phyloP scores from a whole-genome alignment of 2,797 vertebrate species.

The Manis crassicaudata region DNA sequence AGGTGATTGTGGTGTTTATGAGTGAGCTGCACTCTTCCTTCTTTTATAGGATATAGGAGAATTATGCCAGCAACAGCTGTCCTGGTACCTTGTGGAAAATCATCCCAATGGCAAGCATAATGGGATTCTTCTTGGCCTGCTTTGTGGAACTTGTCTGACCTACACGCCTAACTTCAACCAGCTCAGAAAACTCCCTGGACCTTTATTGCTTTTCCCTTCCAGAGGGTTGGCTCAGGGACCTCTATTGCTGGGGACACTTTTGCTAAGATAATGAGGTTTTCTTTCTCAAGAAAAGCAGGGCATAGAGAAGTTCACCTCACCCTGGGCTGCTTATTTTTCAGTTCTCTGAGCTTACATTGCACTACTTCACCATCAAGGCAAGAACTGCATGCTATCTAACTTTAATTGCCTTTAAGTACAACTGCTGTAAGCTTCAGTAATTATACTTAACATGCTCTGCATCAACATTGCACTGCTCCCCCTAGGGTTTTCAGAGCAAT shows the following conservation, averaged over 20 bases:
- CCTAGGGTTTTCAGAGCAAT: conserved; percentile 50
- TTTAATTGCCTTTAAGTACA: conserved; percentile 76
- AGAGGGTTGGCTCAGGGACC: conserved; percentile 14
- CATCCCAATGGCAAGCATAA: conserved; percentile 20
- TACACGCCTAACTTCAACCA: not conserved
- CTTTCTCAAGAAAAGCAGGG: conserved; percentile 26
- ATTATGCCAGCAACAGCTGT: not conserved
- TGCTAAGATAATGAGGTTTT: conserved; percentile 2
- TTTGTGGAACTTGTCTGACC: conserved; percentile 46
- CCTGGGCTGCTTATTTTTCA: conserved; percentile 47
- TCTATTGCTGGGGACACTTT: not conserved
- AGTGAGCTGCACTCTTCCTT: not conserved
- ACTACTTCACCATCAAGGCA: conserved; percentile 46
- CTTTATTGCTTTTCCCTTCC: conserved; percentile 39
- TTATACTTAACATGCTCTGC: conserved; percentile 66
- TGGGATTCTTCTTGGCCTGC: conserved; percentile 17
- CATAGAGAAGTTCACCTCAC: not conserved
- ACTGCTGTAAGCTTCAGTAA: conserved; percentile 68
- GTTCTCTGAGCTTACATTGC: conserved; percentile 6
- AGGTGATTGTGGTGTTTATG: conserved; percentile 11
- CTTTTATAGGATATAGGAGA: not conserved
- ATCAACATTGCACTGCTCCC: conserved; percentile 53
- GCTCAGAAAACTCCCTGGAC: conserved; percentile 9
- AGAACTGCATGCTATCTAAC: conserved; percentile 56
- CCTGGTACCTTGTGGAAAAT: conserved; percentile 27